Percentiles rank a stretch among this genome's conserved stretches.
Conservation (phyloP, 2,113 vertebrate genomes). For the Pandion haliaetus region DNA sequence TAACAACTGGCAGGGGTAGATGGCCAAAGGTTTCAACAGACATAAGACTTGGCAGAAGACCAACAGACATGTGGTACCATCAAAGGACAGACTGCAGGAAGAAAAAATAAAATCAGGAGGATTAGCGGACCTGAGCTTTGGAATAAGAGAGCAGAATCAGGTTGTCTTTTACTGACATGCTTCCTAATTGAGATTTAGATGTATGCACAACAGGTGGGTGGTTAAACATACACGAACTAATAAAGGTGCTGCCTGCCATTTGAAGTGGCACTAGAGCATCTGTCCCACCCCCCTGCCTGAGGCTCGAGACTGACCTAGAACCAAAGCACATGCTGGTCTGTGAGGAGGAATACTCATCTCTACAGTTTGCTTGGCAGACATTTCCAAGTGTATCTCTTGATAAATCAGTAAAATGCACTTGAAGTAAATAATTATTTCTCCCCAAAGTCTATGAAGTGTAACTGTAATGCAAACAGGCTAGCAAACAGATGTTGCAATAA, state of each 20-base stretch:
- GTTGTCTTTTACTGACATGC: neutral
- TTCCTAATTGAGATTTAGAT: neutral
- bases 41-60: neutral
- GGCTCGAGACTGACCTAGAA: neutral
- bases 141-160: neutral
- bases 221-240: conserved; percentile 16
- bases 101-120: neutral
- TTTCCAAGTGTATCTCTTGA: conserved; percentile 28
- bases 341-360: conserved; percentile 8
- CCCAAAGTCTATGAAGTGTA: neutral
- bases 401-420: conserved; percentile 50
- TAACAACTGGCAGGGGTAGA: neutral
- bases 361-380: conserved; percentile 21
- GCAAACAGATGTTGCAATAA: neutral
- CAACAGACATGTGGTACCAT: neutral
- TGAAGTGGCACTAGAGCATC: conserved; percentile 6
- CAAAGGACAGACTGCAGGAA: neutral
- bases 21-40: neutral
- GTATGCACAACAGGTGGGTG: neutral
- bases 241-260: neutral
- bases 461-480: conserved; percentile 10
- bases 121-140: neutral
- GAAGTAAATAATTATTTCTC: conserved; percentile 53
- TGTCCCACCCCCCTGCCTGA: neutral
- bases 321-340: neutral